Evolutionary conservation across 1,140 invertebrate species (phyloP), one percentile per base, ranked within the genome.

Genomic region (Leptopilina clavipes): DNA sequence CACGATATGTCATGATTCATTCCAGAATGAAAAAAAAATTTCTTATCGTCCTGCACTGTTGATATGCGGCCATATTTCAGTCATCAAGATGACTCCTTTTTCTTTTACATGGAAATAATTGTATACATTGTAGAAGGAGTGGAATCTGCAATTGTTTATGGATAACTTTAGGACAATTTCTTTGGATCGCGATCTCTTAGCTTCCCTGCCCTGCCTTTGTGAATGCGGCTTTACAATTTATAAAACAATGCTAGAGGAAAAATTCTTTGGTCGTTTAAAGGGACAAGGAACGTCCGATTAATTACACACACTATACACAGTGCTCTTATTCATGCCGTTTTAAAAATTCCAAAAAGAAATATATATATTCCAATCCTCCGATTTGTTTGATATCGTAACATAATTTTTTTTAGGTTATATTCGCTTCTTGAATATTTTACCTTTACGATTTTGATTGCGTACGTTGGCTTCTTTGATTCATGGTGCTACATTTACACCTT

Each of bases 1-100:
- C 59, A 65, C 59, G 59, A 65, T 31, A 31, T 65, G 22, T 65
- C 59, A 6, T 7, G 59, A 14, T 65, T 52, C 48, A 11, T 65
- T n/a, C 59, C 25, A 8, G 11, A 59, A 25, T 19, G n/a, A n/a
- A n/a, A n/a, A 31, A 31, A 31, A 31, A 31, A 5, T 31, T 31
- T 31, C n/a, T n/a, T n/a, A n/a, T 31, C 25, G 25, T 31, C 25
- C 25, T n/a, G n/a, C n/a, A n/a, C 25, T 31, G 5, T 31, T 2
- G 1, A 31, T 31, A n/a, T 31, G 25, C 25, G 25, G 25, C 25
- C 1, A 1, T 31, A 31, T 31, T 31, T 31, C 25, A 31, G 25
- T 2, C 1, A 31, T 31, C 1, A 2, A 31, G 5, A 31, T 31
- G 25, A 1, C 25, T 65, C 6, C 59, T n/a, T 22, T 9, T 11